A percentile compares a stretch with the other conserved stretches of the same genome.
Evolutionary conservation across 1,140 invertebrate genomes (phyloP).

Genomic region (Hylaeus volcanicus): DNA sequence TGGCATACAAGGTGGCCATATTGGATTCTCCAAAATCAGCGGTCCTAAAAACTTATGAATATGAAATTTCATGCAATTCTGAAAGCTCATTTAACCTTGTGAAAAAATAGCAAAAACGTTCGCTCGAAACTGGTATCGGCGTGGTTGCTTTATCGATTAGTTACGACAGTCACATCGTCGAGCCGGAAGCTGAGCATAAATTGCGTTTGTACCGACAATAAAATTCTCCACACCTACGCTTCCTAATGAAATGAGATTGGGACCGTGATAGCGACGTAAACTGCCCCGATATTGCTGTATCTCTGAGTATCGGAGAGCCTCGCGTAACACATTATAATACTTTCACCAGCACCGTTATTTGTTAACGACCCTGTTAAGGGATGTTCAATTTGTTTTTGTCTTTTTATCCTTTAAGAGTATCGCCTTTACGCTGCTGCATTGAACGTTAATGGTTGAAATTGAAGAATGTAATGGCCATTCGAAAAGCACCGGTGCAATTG

Average conservation of each 20-base stretch:
- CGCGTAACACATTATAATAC: background rate
- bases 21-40: too few species aligned
- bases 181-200: conserved; percentile 53
- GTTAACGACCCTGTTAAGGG: background rate
- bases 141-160: conserved; percentile 54
- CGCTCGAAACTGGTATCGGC: conserved; percentile 27
- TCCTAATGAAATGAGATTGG: conserved; percentile 49
- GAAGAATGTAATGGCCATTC: too few species aligned
- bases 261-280: conserved; percentile 21
- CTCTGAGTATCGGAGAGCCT: background rate
- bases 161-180: conserved; percentile 40
- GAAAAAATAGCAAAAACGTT: conserved; percentile 41
- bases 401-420: too few species aligned
- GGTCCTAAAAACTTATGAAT: too few species aligned
- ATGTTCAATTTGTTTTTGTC: background rate
- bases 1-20: too few species aligned
- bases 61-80: too few species aligned
- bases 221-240: conserved; percentile 43
- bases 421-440: too few species aligned
- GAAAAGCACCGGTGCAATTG: too few species aligned
- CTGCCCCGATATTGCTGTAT: conserved; percentile 46
- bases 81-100: too few species aligned
- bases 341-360: background rate
- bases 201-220: conserved; percentile 54
- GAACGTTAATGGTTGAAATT: too few species aligned